These are phyloP conservation scores for Ianthella basta DNA, from an alignment of 37 sponge, comb jelly and placozoan species.

Conservation along the genomic window DNA sequence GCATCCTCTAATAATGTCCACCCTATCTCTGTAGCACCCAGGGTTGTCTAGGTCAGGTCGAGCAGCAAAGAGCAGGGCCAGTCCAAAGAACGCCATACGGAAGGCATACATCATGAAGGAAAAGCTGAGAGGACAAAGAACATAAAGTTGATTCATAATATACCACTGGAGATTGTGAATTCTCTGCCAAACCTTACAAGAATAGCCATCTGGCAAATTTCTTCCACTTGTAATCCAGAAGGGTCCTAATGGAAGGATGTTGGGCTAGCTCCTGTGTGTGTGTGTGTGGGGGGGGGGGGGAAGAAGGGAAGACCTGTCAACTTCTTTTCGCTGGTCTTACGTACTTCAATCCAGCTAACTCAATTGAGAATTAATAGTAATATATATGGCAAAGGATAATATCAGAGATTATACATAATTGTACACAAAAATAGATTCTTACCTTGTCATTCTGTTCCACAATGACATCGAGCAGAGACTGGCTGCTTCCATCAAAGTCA, in stretches of 20 bases:
- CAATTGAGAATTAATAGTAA: too few species aligned
- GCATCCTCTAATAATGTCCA: slow-evolving; percentile 11
- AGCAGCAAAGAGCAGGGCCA: slow-evolving; percentile 10
- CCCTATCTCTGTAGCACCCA: slow-evolving; percentile 17
- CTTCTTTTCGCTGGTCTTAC: too few species aligned
- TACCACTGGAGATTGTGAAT: too few species aligned
- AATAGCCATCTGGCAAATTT: slow-evolving; percentile 7
- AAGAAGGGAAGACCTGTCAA: too few species aligned
- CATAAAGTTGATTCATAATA: too few species aligned
- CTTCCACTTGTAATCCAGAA: slow-evolving; percentile 26
- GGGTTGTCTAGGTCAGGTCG: slow-evolving; percentile 24
- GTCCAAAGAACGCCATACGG: background rate
- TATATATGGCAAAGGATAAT: too few species aligned
- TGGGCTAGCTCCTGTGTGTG: background rate
- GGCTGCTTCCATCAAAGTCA: background rate
- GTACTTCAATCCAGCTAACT: too few species aligned
- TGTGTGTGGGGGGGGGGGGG: too few species aligned
- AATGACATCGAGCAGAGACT: background rate
- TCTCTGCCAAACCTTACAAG: too few species aligned
- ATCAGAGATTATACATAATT: too few species aligned
- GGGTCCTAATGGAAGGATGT: slow-evolving; percentile 11
- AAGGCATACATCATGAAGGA: background rate
- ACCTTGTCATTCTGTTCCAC: slow-evolving; percentile 6
- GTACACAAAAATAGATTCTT: too few species aligned
- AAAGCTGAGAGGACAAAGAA: too few species aligned